Evolutionary conservation across 1,140 invertebrate genomes (phyloP).

Genomic region (Cyclargus thomasi): DNA sequence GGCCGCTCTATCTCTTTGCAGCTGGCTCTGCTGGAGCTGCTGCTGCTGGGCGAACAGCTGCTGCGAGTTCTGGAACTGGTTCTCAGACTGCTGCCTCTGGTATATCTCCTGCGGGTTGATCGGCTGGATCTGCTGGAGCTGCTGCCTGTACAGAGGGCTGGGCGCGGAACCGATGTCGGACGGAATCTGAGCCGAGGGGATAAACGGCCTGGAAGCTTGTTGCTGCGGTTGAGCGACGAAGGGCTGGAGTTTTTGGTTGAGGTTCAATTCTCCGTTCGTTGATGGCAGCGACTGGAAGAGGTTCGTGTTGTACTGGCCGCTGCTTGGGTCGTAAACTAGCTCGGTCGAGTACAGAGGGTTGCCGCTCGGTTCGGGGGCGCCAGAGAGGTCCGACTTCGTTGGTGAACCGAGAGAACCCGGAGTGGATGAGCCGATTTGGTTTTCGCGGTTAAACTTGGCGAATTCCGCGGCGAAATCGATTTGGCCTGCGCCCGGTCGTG

Average conservation of each 20-base stretch:
- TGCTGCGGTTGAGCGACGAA: constrained; percentile 79
- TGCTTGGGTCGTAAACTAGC: constrained; percentile 84
- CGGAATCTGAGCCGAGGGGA: constrained; percentile 67
- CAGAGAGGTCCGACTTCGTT: constrained; percentile 49
- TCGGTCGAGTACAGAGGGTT: constrained; percentile 85
- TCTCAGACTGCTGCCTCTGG: constrained; percentile 81
- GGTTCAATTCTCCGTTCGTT: constrained; percentile 80
- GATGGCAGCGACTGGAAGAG: constrained; percentile 85
- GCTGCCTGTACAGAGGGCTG: constrained; percentile 69
- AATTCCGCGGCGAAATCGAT: constrained; percentile 85
- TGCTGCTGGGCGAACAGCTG: constrained; percentile 85
- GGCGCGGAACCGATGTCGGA: constrained; percentile 41
- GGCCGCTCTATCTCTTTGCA: constrained; percentile 68
- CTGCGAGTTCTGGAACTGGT: constrained; percentile 82
- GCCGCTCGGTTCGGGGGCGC: constrained; percentile 56
- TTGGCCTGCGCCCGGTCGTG: constrained; percentile 67
- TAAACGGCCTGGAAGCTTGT: constrained; percentile 51
- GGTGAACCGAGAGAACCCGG: constrained; percentile 49
- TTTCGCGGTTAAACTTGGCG: constrained; percentile 85
- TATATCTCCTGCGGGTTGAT: constrained; percentile 80
- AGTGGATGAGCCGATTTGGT: constrained; percentile 71
- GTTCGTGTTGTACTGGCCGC: constrained; percentile 87
- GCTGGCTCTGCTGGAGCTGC: constrained; percentile 76
- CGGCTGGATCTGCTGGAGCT: constrained; percentile 49
- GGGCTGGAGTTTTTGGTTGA: constrained; percentile 84